Conservation (phyloP, 2,888 invertebrate species). For the Phaedon cochleariae region DNA sequence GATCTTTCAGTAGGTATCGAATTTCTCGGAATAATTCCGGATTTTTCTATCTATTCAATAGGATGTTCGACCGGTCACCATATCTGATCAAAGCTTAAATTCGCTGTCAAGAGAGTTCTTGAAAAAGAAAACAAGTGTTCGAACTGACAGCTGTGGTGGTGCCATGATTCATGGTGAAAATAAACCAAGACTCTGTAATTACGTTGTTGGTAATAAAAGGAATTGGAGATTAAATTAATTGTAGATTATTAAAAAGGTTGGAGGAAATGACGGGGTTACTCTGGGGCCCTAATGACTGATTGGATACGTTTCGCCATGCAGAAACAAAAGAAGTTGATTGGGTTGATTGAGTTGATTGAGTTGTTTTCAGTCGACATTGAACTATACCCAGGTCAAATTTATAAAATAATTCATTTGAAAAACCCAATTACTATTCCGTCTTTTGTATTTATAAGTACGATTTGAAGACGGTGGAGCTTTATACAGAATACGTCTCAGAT, state of each 20-base stretch:
- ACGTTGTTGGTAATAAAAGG: constrained; percentile 14
- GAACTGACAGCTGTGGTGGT: constrained; percentile 32
- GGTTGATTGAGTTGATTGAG: no score
- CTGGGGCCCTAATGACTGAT: no score
- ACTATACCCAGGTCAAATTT: no score
- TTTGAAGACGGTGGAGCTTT: no score
- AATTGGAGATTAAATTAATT: constrained; percentile 17
- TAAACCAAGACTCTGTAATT: constrained; percentile 21
- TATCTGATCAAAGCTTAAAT: constrained; percentile 27
- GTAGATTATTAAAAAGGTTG: constrained; percentile 5
- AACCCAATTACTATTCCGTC: no score
- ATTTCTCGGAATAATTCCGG: constrained; percentile 31
- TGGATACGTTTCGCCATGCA: no score
- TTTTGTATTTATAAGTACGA: no score
- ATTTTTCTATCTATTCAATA: constrained; percentile 20
- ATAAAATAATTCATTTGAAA: no score
- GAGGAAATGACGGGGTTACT: not conserved
- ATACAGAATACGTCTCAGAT: no score
- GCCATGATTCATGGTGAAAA: constrained; percentile 34
- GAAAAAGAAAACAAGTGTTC: constrained; percentile 27
- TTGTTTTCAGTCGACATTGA: no score
- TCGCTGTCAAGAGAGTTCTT: constrained; percentile 12
- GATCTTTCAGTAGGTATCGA: constrained; percentile 22
- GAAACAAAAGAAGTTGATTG: no score
- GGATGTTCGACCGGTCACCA: constrained; percentile 29